These are phyloP conservation scores for Centruroides sculpturatus DNA, from an alignment of 1,140 invertebrate genomes.

Conservation along the genomic window DNA sequence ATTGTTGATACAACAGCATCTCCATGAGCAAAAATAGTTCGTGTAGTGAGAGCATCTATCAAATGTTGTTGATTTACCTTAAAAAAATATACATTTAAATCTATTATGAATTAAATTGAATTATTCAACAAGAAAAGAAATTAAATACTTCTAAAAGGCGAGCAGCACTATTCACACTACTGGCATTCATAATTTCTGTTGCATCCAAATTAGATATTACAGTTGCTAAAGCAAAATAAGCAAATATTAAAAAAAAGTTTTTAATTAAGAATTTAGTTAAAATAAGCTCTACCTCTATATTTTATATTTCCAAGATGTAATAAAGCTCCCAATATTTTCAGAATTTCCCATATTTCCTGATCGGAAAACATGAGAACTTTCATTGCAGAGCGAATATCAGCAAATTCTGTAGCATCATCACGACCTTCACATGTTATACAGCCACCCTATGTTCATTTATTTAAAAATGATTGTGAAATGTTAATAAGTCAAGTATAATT, in stretches of 20 bases:
- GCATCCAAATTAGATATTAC: constrained; percentile 74
- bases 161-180: constrained; percentile 67
- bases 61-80: background rate
- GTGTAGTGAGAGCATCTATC: constrained; percentile 67
- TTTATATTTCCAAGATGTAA: constrained; percentile 94
- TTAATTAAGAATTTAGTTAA: too few species aligned
- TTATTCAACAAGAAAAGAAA: background rate
- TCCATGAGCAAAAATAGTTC: constrained; percentile 90
- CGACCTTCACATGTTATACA: constrained; percentile 87
- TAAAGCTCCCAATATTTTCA: constrained; percentile 79
- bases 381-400: constrained; percentile 94
- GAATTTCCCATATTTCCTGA: constrained; percentile 88
- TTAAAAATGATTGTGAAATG: background rate
- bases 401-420: constrained; percentile 88
- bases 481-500: too few species aligned
- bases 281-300: constrained; percentile 52
- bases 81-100: background rate
- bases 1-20: constrained; percentile 92
- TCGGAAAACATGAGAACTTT: constrained; percentile 93
- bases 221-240: constrained; percentile 20
- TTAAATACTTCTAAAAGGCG: constrained; percentile 47
- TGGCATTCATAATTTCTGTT: constrained; percentile 84
- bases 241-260: background rate
- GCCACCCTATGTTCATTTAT: constrained; percentile 50
- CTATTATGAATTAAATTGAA: background rate